Base-by-base conservation (phyloP, 2,888 invertebrate genomes). In the Ichneumoninae sp. region DNA sequence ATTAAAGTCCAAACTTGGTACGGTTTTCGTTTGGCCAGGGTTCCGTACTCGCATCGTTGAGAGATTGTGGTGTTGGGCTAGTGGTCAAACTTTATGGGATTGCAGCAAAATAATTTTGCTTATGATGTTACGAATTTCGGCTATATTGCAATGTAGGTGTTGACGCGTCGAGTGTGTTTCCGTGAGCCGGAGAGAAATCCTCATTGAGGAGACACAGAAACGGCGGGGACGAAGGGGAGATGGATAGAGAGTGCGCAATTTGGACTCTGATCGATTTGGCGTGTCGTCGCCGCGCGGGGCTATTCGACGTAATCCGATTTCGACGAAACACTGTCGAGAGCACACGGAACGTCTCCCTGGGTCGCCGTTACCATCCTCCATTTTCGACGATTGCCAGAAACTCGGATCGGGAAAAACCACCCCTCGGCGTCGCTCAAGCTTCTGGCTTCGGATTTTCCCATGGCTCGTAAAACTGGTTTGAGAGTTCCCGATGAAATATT, bases 1-100 rank as follows among this genome's bases (percentile, higher is more conserved):
- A 90, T 90, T 89, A 90, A 90, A 89, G 88, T 89, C 87, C 69
- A 77, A 68, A 77, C 77, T 77, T 71, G 30, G 26, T 30, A 40
- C 47, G 16, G 36, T 30, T 16, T 16, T 62, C 62, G 60, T 57
- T 33, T 60, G 62, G 82, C 70, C 65, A 26, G 22, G 26, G 6
- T 50, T 62, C 10, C 6, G 3, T 47, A 36, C 7, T 8, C 19
- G 52, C n/a, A 19, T 36, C 52, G 52, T 66, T 52, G 75, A 19
- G 75, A 22, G 66, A 75, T 75, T 26, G 19, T 33, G 75, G 13
- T 62, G 26, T 47, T 13, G 36, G 10, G 19, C 19, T 8, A 1
- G 19, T 26, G 47, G 13, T 36, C 19, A 6, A 52, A 54, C 40
- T n/a, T 22, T 44, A 22, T 16, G 79, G 70, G 74, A 75, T 80